A percentile compares a stretch with the other conserved stretches of the same genome.
phyloP scores from a whole-genome alignment of 2,113 vertebrate species.

The Gambusia holbrooki region DNA sequence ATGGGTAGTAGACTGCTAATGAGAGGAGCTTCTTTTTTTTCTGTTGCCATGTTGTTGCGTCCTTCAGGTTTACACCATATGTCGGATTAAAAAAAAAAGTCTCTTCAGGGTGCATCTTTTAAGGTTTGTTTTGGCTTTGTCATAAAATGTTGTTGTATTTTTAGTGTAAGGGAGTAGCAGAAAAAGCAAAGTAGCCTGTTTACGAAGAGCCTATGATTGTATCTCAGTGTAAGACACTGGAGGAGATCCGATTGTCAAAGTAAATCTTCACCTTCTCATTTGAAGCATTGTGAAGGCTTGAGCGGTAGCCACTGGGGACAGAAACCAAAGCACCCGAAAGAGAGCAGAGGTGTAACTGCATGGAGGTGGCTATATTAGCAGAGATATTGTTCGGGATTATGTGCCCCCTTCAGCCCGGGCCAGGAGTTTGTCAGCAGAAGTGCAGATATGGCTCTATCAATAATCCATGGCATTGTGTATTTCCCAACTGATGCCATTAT shows the following conservation, averaged over 20 bases:
- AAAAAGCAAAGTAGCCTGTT: constrained; percentile 18
- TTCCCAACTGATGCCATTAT: constrained; percentile 89
- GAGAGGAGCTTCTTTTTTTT: constrained; percentile 32
- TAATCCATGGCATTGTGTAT: constrained; percentile 91
- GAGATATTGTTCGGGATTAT: constrained; percentile 88
- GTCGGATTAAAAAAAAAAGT: neutral
- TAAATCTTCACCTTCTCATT: constrained; percentile 72
- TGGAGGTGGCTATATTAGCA: constrained; percentile 77
- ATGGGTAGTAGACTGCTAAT: constrained; percentile 57
- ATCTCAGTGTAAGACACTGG: constrained; percentile 53
- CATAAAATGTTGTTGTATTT: constrained; percentile 37
- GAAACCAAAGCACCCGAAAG: constrained; percentile 63
- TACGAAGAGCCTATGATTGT: constrained; percentile 22
- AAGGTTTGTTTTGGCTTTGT: constrained; percentile 10
- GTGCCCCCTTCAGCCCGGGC: constrained; percentile 82
- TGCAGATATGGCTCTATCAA: constrained; percentile 91
- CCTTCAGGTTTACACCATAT: constrained; percentile 3
- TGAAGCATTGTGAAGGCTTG: constrained; percentile 49
- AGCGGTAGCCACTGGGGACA: constrained; percentile 66
- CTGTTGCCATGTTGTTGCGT: constrained; percentile 13
- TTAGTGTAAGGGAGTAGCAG: constrained; percentile 27
- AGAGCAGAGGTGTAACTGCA: constrained; percentile 55
- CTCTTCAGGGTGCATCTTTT: constrained; percentile 21
- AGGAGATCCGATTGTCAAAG: constrained; percentile 67
- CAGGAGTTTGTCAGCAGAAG: constrained; percentile 90